Evolutionary conservation across 2,888 invertebrate genomes (phyloP).

Genomic region (Melieria crassipennis): DNA sequence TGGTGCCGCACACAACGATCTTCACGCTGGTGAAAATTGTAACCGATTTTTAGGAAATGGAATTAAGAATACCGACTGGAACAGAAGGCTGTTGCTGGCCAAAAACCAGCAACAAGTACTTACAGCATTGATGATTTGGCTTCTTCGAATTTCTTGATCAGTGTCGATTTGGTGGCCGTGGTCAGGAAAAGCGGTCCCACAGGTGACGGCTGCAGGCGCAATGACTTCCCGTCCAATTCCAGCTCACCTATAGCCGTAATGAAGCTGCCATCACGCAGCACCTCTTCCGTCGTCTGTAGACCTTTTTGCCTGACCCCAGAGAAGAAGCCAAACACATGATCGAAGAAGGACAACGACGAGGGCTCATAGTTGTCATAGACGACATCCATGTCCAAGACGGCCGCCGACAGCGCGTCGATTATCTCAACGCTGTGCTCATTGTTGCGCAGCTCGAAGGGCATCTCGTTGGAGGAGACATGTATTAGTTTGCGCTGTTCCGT

Average conservation of each 20-base stretch:
- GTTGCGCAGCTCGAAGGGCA: conserved; percentile 80
- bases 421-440: conserved; percentile 76
- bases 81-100: not conserved
- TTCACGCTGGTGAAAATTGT: conserved; percentile 65
- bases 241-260: conserved; percentile 85
- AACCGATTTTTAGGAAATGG: not conserved
- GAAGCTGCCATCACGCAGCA: conserved; percentile 83
- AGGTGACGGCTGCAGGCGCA: conserved; percentile 79
- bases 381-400: conserved; percentile 79
- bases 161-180: conserved; percentile 78
- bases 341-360: conserved; percentile 77
- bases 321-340: conserved; percentile 86
- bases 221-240: conserved; percentile 71
- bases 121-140: conserved; percentile 77
- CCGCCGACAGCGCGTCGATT: conserved; percentile 78
- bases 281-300: conserved; percentile 86
- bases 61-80: conserved; percentile 18
- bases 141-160: conserved; percentile 78
- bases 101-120: conserved; percentile 36
- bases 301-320: conserved; percentile 85
- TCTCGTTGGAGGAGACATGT: conserved; percentile 80
- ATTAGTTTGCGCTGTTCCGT: conserved; percentile 82
- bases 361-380: conserved; percentile 84
- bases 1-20: conserved; percentile 69
- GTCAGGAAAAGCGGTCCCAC: conserved; percentile 82